Evolutionary conservation across 2,888 invertebrate genomes (phyloP), one percentile per base, ranked within the genome.

Genomic region (Drosophila neutralis): DNA sequence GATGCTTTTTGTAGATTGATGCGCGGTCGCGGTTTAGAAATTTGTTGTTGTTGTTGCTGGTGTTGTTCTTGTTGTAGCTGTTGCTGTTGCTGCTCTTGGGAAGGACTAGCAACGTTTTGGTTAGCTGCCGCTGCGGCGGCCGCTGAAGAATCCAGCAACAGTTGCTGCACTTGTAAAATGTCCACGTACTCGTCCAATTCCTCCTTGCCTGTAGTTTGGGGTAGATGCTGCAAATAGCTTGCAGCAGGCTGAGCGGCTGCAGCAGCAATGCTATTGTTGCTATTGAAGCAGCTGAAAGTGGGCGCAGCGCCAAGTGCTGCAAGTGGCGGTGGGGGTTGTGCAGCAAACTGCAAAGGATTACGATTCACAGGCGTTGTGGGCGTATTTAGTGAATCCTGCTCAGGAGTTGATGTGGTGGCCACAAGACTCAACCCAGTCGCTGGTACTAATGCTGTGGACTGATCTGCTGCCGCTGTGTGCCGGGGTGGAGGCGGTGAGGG

Each of bases 161-260:
- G 93, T 92, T 96, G 95, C 91, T 96, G 96, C 92, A 97, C 97
- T 92, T 97, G 97, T 68, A 97, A 95, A 89, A 97, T 97, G 93
- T 97, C 97, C 92, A 97, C 96, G 93, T 96, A 97, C 94, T 97
- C 97, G 93, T 96, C 96, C 53, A 94, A 90, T 83, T 93, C 92
- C 15, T 77, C 76, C 31, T 76, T 76, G 8, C 66, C 57, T 33
- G 49, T 33, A 11, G 54, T 29, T 56, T 15, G 45, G 5, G 56
- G 15, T 13, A 53, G 31, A 27, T 74, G 82, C 21, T 73, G 78
- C 63, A 65, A 33, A 29, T 82, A 80, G 11, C 51, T 56, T 0
- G 68, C 1, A 5, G 67, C 11, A 11, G 69, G 13, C 24, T 73
- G 66, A 13, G 52, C 11, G 38, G 54, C 27, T 21, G 48, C 42